Conservation (phyloP, 2,888 invertebrate genomes). For the Gandaritis pyraliata region DNA sequence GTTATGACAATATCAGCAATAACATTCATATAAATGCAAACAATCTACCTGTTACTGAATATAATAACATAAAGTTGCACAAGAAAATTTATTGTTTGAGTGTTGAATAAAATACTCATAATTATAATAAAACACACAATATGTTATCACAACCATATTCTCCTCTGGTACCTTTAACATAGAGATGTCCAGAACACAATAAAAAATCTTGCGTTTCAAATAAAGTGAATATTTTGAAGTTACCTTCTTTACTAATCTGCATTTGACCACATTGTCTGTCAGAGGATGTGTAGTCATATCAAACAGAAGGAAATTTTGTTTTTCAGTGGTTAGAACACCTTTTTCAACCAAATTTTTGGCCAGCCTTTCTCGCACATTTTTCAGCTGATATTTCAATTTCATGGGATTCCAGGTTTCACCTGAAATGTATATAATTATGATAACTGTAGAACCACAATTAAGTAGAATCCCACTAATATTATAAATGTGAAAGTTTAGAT, state of each 20-base stretch:
- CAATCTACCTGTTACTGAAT: constrained; percentile 6
- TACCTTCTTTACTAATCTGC: constrained; percentile 98
- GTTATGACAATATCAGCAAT: constrained; percentile 28
- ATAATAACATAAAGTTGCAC: constrained; percentile 2
- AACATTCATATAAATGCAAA: constrained; percentile 16
- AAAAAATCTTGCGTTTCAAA: too few relatives aligned
- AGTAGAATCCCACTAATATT: too few relatives aligned
- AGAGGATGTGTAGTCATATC: constrained; percentile 99
- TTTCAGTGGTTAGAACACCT: constrained; percentile 99
- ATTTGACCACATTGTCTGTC: constrained; percentile 97
- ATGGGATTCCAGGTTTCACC: constrained; percentile 99
- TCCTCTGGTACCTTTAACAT: too few relatives aligned
- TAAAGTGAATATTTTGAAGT: too few relatives aligned
- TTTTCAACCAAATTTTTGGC: constrained; percentile 99
- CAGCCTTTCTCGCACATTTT: constrained; percentile 99
- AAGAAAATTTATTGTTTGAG: constrained; percentile 3
- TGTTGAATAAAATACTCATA: constrained; percentile 12
- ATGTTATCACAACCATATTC: too few relatives aligned
- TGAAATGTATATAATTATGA: constrained; percentile 57
- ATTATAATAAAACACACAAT: too few relatives aligned
- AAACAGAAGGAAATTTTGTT: constrained; percentile 99
- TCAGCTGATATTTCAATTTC: constrained; percentile 98
- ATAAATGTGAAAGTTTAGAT: too few relatives aligned
- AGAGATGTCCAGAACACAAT: too few relatives aligned
- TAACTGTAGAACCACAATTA: too few relatives aligned